Evolutionary conservation across 2,888 invertebrate genomes (phyloP), one percentile per base, ranked within the genome.

Genomic region (Drosophila tripunctata): DNA sequence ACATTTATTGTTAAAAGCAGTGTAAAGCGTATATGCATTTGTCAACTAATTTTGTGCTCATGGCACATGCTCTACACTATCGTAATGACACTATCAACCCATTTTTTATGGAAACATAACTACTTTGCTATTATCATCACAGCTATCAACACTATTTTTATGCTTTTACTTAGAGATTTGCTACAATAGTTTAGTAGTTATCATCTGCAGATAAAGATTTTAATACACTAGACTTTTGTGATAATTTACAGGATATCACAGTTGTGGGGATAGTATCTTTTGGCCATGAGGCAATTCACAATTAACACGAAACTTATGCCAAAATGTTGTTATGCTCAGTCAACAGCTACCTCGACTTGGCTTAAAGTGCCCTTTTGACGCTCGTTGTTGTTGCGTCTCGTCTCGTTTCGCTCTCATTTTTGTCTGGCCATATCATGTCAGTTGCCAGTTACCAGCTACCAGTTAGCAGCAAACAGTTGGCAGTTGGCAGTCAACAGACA

Each of bases 351-450:
- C 44, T 54, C 52, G 60, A 55, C 47, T 5, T 30, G 31, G 8
- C 33, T 27, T 24, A 44, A 33, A 69, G 54, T 50, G 50, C 14
- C 33, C 45, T 61, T n/a, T 43, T 48, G 27, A 10, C 36, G 24
- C 36, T 45, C 27, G 7, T 38, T 67, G 57, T 40, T 50, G 21
- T 7, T 55, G 21, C 7, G 15, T 15, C 33, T 36, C 21, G 38
- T 19, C 22, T 19, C 43, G 15, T 12, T 14, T 48, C 38, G 14
- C 19, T 12, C 38, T 8, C 62, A 8, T 54, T 69, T 54, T 69
- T 72, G 80, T 76, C 54, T 79, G 64, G 57, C 38, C 66, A 57
- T 62, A 77, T 80, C 62, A 65, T 44, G 67, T 17, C 55, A 48
- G 62, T 47, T 65, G 67, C 56, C 62, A 76, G 38, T 22, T 47